Evolutionary conservation across 2,888 invertebrate species (phyloP), one percentile per base, ranked within the genome.

Genomic region (Noctua janthe): DNA sequence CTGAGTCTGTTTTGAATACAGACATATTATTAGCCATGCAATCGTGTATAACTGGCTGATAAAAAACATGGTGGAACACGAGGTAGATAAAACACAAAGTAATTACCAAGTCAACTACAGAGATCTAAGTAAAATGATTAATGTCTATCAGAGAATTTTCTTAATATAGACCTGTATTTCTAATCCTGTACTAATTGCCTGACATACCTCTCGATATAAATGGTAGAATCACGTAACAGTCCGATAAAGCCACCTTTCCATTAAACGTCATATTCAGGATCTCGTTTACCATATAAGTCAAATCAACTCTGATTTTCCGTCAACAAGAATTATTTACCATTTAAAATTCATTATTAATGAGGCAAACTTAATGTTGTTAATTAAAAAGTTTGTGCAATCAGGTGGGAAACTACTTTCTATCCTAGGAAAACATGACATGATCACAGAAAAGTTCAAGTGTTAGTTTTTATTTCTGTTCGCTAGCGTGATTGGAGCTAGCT

Each of bases 391-490:
- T 71, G 74, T 83, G 77, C 35, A 83, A 86, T 83, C 79, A 71
- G 64, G 74, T 88, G 81, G 80, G 85, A 85, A 85, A 74, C 71
- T 69, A 82, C 88, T 89, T 89, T 89, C 89, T 86, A 89, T 77
- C 71, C 75, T 49, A 73, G 76, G 87, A 84, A 83, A 86, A 86
- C 73, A 69, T 76, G 83, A 70, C 76, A 75, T 81, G 77, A 80
- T 73, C 59, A 71, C 51, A 73, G 81, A 76, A 86, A 86, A 80
- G 39, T 71, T 71, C n/a, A 69, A 56, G 29, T 59, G 59, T 17
- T 47, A 0, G 59, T 81, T 86, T 87, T 87, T 81, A 83, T 71
- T 84, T 73, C 13, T 62, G 35, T 66, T 72, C 35, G 64, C 20
- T 83, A 49, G 80, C 86, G 86, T 85, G 83, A 82, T 73, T 76